These are phyloP conservation scores for Lepus timidus DNA, from an alignment of 2,113 vertebrate species.

Conservation along the genomic window DNA sequence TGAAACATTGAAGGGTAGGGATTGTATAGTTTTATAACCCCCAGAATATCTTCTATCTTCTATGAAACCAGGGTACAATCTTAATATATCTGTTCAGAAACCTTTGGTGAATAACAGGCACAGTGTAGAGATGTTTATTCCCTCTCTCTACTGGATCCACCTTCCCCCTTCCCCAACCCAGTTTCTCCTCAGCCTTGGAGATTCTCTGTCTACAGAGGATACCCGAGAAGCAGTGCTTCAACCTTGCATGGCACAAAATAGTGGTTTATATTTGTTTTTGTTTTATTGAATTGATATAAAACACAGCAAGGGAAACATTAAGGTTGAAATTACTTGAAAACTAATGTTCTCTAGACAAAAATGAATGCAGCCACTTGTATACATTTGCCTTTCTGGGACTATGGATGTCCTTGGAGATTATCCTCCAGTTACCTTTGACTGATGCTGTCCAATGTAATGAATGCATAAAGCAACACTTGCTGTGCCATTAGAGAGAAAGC, in stretches of 20 bases:
- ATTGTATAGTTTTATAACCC: neutral
- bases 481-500: neutral
- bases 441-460: neutral
- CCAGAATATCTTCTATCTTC: neutral
- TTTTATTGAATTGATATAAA: neutral
- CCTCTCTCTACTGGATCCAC: neutral
- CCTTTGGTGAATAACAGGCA: neutral
- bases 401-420: neutral
- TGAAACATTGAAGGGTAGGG: neutral
- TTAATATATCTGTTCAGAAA: neutral
- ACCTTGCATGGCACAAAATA: neutral
- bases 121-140: neutral
- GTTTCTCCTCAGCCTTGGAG: neutral
- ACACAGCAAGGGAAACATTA: neutral
- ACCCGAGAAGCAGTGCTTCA: neutral
- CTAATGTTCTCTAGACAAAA: constrained; percentile 12
- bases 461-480: neutral
- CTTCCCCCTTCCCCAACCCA: neutral
- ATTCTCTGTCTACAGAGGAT: neutral
- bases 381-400: neutral
- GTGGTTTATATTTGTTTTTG: neutral
- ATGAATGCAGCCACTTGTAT: neutral
- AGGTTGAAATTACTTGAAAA: constrained; percentile 49
- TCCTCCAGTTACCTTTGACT: neutral
- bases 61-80: neutral